These are phyloP conservation scores for Cynopterus sphinx DNA, from an alignment of 2,797 vertebrate genomes.

Conservation along the genomic window DNA sequence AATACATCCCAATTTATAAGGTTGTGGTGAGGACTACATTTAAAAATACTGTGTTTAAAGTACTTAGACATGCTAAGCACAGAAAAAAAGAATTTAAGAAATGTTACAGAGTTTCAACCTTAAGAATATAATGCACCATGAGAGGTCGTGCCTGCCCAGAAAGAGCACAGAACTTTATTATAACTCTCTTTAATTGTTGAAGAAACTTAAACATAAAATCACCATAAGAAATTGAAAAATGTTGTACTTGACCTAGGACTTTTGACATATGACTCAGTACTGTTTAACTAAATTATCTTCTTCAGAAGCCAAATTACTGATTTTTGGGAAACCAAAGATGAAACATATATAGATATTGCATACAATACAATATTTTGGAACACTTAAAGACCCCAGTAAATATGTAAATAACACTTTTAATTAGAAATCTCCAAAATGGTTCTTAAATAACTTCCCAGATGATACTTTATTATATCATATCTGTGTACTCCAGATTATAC, in stretches of 20 bases:
- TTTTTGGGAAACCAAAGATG: background rate
- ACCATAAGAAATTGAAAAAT: background rate
- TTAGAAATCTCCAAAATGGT: background rate
- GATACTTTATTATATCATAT: background rate
- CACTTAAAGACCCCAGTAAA: background rate
- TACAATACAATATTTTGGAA: background rate
- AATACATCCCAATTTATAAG: background rate
- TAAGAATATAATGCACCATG: no score
- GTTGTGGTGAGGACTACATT: background rate
- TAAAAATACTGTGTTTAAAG: background rate
- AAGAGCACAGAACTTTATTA: background rate
- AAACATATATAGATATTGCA: background rate
- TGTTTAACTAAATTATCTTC: slow-evolving; percentile 9
- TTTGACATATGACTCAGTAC: background rate
- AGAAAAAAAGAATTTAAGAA: background rate
- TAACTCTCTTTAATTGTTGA: background rate
- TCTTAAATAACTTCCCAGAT: background rate
- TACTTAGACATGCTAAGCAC: background rate
- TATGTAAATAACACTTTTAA: background rate
- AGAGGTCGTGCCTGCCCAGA: no score
- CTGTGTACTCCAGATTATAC: background rate
- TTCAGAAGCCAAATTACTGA: background rate
- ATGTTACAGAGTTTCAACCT: no score
- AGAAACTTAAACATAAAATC: background rate
- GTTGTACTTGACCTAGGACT: background rate